Percentiles rank a stretch among this genome's conserved stretches.
Conservation (phyloP, 2,888 invertebrate species). For the Drosophila cognata region DNA sequence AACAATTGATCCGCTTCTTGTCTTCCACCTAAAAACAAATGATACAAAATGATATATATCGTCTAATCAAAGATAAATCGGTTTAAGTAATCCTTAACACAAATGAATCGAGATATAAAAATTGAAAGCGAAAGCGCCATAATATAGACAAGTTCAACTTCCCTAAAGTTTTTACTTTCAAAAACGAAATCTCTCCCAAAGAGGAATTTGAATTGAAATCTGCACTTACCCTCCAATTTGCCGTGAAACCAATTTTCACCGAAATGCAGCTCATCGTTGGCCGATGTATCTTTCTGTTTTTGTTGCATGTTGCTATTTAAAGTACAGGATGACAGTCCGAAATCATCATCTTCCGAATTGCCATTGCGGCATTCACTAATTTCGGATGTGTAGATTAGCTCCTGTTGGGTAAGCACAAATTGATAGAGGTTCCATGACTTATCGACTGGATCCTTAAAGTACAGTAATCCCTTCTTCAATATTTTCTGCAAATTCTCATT, state of each 20-base stretch:
- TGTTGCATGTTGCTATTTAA: slow-evolving; percentile 83
- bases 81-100: background rate
- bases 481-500: slow-evolving; percentile 93
- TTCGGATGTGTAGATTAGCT: slow-evolving; percentile 90
- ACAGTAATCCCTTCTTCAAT: slow-evolving; percentile 95
- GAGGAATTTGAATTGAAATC: background rate
- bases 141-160: background rate
- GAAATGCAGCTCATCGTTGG: slow-evolving; percentile 95
- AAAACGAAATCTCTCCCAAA: background rate
- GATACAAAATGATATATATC: background rate
- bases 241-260: slow-evolving; percentile 98
- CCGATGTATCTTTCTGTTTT: slow-evolving; percentile 88
- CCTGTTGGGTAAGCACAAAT: slow-evolving; percentile 94
- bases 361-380: slow-evolving; percentile 87
- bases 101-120: background rate
- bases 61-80: background rate
- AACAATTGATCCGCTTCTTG: slow-evolving; percentile 90
- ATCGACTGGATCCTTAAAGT: slow-evolving; percentile 94
- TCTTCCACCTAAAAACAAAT: slow-evolving; percentile 86
- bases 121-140: background rate
- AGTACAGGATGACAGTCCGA: slow-evolving; percentile 63
- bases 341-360: slow-evolving; percentile 87
- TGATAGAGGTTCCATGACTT: slow-evolving; percentile 97
- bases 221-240: slow-evolving; percentile 87
- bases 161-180: background rate